Base-by-base conservation (phyloP, 2,888 invertebrate genomes). In the Xestia c-nigrum region DNA sequence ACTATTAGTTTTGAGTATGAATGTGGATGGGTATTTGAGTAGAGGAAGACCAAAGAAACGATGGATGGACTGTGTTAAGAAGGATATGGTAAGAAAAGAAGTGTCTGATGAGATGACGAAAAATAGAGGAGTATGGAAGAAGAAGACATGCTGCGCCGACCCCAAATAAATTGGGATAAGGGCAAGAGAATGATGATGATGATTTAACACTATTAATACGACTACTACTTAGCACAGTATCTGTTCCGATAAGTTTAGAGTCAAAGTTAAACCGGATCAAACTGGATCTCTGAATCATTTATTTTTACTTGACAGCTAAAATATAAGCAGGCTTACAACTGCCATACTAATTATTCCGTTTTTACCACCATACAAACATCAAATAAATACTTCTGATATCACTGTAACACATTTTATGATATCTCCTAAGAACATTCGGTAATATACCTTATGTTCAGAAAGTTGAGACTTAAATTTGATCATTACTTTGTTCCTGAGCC, bases 321-420 rank as follows among this genome's bases (percentile, higher is more conserved):
- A 43, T 67, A 64, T 16, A n/a, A 46, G 7, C 9, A 78, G 1
- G 6, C 31, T 57, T 63, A n/a, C 47, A 2, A 21, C 24, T 70
- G 21, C 40, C 55, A 16, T 21, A 75, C 12, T 24, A 57, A 75
- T 64, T 74, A 81, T 66, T 40, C 21, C 38, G 3, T 31, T 57
- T 67, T 78, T 69, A 78, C 52, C 5, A 75, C 69, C 16, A 74
- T 21, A 43, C 59, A 81, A 52, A 55, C 66, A 43, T 64, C 1
- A 76, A 65, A 81, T 70, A 73, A 85, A 68, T 71, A 65, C 55
- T 50, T 40, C 19, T 71, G 76, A 85, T 81, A 83, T 21, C 52
- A 61, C 14, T 76, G 31, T 64, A 71, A 74, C 74, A 73, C 12
- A 76, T 81, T 71, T 67, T 74, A 81, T 68, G 71, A 38, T 46